Base-by-base conservation (phyloP, 2,113 vertebrate species). In the Baryphthengus martii region DNA sequence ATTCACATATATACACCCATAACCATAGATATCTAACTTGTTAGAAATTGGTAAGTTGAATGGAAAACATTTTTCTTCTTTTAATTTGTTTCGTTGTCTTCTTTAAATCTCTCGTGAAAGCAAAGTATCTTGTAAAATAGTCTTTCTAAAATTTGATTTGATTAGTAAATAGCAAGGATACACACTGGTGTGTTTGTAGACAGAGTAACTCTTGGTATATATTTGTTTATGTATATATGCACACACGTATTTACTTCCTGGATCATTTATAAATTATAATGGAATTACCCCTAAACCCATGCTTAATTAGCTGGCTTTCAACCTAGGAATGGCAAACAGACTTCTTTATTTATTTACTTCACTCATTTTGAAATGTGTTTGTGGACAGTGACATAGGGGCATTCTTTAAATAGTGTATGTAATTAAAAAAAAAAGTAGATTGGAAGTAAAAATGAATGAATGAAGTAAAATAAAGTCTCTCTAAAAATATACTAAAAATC, bases 1-100 rank as follows among this genome's bases (percentile, higher is more conserved):
- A 98, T 98, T 98, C 97, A 97, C 98, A 97, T 98, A 80, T 97
- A 91, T 97, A 95, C 97, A 97, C 97, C 78, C 98, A 98, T 97
- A 95, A 96, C 89, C 97, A 97, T 97, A 96, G 95, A 79, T 92
- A 97, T 84, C 93, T 96, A 96, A 95, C 77, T 91, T 94, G 71
- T 94, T 84, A 91, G 96, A 93, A 93, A 80, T 91, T 94, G 84
- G 42, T 93, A 94, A 85, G 93, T 87, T 89, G 84, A 94, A 96
- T 91, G 59, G 56, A 85, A 93, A 58, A 74, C 14, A 17, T 68
- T 90, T 89, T 93, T 73, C 61, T 85, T 89, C 55, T 93, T 95
- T 88, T 78, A 71, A 68, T 88, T 91, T 93, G 31, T 90, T 94
- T 89, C 89, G 23, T 89, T 89, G 94, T 84, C 62, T 91, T 96